Conservation (phyloP, 2,113 vertebrate genomes). For the Clarias batrachus region DNA sequence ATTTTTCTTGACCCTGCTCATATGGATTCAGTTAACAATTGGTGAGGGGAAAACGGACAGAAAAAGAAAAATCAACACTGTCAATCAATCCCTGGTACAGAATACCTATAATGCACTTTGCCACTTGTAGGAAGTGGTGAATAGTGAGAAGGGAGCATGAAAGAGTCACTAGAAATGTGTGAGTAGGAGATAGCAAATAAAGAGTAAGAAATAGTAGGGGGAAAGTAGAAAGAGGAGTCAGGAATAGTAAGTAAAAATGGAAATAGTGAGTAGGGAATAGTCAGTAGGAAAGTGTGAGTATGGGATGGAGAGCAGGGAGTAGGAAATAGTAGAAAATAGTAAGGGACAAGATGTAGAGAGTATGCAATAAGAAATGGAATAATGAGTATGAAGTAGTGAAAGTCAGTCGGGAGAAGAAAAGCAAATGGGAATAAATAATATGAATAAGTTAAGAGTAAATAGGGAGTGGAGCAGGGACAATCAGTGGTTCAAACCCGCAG, state of each 20-base stretch:
- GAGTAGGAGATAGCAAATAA: neutral
- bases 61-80: neutral
- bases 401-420: neutral
- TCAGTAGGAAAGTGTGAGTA: too few relatives aligned
- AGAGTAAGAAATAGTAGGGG: neutral
- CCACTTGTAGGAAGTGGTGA: neutral
- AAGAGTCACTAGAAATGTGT: too few relatives aligned
- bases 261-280: neutral
- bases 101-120: conserved; percentile 1
- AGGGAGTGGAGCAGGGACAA: neutral
- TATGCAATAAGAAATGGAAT: neutral
- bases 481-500: too few relatives aligned
- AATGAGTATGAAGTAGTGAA: neutral
- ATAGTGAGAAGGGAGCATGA: too few relatives aligned
- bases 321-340: neutral
- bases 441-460: neutral
- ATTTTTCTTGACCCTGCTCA: neutral
- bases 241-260: neutral
- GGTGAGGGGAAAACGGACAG: neutral
- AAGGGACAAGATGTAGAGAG: neutral
- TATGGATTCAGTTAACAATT: neutral
- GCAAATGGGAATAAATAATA: neutral
- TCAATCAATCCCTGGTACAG: neutral
- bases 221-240: too few relatives aligned
- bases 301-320: neutral